Conservation (phyloP, 23 tunicate species). For the Diplosoma virens region DNA sequence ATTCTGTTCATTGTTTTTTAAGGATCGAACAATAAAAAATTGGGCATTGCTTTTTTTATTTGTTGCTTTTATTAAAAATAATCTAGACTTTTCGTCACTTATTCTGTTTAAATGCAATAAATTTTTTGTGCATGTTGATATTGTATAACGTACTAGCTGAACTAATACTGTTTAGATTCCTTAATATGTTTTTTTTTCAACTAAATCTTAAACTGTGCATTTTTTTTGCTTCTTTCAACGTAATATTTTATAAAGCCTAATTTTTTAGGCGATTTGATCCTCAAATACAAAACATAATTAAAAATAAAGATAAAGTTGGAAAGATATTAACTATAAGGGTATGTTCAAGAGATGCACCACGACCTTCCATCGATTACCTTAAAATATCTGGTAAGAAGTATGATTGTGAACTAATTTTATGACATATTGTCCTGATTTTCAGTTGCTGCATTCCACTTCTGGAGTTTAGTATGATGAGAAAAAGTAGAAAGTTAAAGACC, state of each 20-base stretch:
- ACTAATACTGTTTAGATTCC: not conserved
- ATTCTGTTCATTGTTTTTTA: too few relatives aligned
- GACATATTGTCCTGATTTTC: too few relatives aligned
- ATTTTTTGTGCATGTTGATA: not conserved
- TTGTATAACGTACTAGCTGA: not conserved
- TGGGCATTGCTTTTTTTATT: too few relatives aligned
- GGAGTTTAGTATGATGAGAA: too few relatives aligned
- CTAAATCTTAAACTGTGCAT: too few relatives aligned
- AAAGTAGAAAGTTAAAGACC: too few relatives aligned
- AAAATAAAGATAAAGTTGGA: conserved; percentile 49
- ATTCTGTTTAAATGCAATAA: not conserved
- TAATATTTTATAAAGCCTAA: not conserved
- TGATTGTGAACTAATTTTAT: too few relatives aligned
- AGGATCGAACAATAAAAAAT: too few relatives aligned
- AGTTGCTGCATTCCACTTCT: too few relatives aligned
- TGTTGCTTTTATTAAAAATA: too few relatives aligned
- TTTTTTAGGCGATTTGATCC: conserved; percentile 97
- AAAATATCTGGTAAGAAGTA: conserved; percentile 68
- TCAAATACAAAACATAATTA: conserved; percentile 40
- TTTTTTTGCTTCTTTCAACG: not conserved
- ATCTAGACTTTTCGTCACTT: too few relatives aligned
- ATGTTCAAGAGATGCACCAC: conserved; percentile 93
- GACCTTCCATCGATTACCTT: conserved; percentile 67
- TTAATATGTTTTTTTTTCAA: not conserved
- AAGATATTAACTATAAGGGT: conserved; percentile 70